Percentiles rank a stretch among this genome's conserved stretches.
phyloP scores from a whole-genome alignment of 1,140 invertebrate species.

The Aphelinus certus region DNA sequence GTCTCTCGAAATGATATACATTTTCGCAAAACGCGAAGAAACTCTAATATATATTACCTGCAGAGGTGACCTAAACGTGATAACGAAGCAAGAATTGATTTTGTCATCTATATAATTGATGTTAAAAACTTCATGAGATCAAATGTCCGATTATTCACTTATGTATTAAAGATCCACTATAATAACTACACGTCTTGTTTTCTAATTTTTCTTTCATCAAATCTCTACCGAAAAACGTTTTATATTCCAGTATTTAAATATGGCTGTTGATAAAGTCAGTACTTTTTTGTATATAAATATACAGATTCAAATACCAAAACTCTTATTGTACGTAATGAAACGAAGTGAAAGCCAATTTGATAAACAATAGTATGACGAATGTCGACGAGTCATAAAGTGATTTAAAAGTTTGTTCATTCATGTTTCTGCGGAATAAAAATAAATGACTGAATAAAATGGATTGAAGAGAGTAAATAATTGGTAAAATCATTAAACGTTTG shows the following conservation, averaged over 20 bases:
- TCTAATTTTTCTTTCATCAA: constrained; percentile 6
- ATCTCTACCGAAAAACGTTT: neutral
- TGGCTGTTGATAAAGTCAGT: too few species aligned
- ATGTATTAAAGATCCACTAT: constrained; percentile 15
- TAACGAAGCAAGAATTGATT: neutral
- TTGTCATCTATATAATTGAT: constrained; percentile 1
- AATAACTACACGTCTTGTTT: constrained; percentile 17
- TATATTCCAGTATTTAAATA: too few species aligned
- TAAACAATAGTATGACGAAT: constrained; percentile 22
- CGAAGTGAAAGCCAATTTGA: constrained; percentile 16
- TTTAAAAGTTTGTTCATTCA: too few species aligned
- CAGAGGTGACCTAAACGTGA: constrained; percentile 4
- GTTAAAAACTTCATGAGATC: neutral
- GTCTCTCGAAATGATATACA: constrained; percentile 41
- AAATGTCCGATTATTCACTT: constrained; percentile 1
- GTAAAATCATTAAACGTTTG: too few species aligned
- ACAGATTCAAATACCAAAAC: constrained; percentile 47
- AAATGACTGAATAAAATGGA: constrained; percentile 2
- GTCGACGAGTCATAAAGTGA: too few species aligned
- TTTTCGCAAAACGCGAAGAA: constrained; percentile 39
- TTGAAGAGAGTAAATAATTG: constrained; percentile 10
- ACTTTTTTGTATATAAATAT: neutral
- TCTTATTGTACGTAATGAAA: constrained; percentile 19
- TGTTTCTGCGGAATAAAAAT: neutral
- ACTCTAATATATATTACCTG: constrained; percentile 20